Percentiles rank a stretch among this genome's conserved stretches.
These are phyloP conservation scores for Macrobrachium nipponense DNA, from an alignment of 1,140 invertebrate species.

Conservation along the genomic window DNA sequence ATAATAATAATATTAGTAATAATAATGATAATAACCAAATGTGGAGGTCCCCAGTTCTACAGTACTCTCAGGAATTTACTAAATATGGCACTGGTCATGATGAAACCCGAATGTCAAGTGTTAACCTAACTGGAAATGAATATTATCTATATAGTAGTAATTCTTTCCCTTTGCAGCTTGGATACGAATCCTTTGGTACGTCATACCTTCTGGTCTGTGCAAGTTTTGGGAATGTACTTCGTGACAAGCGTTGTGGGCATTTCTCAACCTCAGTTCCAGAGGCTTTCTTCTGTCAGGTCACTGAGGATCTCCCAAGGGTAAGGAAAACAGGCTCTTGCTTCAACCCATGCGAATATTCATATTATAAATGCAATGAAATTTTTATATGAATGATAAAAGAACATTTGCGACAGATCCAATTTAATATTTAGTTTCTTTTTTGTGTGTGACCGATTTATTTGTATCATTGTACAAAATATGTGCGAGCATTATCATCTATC, in stretches of 20 bases:
- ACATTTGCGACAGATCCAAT: no score
- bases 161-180: conserved; percentile 6
- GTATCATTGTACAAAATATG: no score
- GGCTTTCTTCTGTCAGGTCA: conserved; percentile 19
- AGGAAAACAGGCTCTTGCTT: not conserved
- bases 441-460: no score
- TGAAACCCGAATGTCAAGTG: no score
- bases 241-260: conserved; percentile 9
- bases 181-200: conserved; percentile 46
- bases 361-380: not conserved
- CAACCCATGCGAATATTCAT: no score
- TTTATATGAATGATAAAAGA: not conserved
- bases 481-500: no score
- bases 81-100: no score
- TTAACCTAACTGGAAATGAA: not conserved
- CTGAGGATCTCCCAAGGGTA: conserved; percentile 21
- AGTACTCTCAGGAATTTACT: no score
- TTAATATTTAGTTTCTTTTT: no score
- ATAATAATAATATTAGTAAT: no score
- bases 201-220: conserved; percentile 42
- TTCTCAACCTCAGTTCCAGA: conserved; percentile 36
- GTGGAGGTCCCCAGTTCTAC: no score
- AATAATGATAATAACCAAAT: no score
- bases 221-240: conserved; percentile 28
- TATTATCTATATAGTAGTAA: not conserved